A percentile compares a stretch with the other conserved stretches of the same genome.
Conservation (phyloP, 2,888 invertebrate genomes). For the Isotomurus palustris region DNA sequence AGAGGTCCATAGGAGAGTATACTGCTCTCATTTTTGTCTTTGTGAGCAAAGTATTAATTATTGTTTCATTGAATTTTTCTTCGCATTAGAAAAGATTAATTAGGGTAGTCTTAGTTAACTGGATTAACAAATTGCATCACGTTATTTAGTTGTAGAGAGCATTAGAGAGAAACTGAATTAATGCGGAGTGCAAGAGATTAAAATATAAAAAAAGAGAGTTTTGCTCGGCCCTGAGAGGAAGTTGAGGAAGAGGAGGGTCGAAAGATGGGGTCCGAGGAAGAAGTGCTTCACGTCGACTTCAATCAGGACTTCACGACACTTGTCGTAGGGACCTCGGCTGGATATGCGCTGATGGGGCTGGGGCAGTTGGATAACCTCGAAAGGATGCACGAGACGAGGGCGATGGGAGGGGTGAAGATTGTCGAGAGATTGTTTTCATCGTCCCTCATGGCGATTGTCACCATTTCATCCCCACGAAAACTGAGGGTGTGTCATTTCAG, state of each 20-base stretch:
- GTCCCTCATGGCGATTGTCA: conserved; percentile 92
- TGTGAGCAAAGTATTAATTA: too few species aligned
- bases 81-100: too few species aligned
- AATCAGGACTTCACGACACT: conserved; percentile 46
- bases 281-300: conserved; percentile 42
- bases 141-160: too few species aligned
- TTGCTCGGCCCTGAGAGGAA: neutral
- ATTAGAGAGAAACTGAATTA: neutral
- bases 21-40: too few species aligned
- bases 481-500: conserved; percentile 96
- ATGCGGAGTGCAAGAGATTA: neutral
- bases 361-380: conserved; percentile 39
- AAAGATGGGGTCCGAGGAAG: conserved; percentile 38
- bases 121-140: too few species aligned
- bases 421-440: conserved; percentile 96
- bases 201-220: neutral
- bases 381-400: conserved; percentile 48
- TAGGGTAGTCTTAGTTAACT: too few species aligned
- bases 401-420: conserved; percentile 77
- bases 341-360: conserved; percentile 41
- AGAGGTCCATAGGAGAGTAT: too few species aligned
- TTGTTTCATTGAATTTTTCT: too few species aligned
- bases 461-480: conserved; percentile 81
- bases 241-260: neutral
- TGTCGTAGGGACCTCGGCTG: conserved; percentile 43